phyloP scores from a whole-genome alignment of 2,797 vertebrate species.

The Lophotriccus pileatus region DNA sequence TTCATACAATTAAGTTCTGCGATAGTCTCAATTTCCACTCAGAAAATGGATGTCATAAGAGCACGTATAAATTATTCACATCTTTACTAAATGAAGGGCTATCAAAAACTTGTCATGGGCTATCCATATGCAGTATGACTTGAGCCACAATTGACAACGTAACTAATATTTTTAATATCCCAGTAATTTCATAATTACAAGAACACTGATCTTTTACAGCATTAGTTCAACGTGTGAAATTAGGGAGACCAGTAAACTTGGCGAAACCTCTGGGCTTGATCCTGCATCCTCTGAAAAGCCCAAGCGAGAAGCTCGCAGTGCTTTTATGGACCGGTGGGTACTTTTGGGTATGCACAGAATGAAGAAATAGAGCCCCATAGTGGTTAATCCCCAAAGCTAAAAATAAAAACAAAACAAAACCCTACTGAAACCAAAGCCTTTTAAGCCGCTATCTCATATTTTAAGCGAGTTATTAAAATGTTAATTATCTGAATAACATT shows the following conservation, averaged over 20 bases:
- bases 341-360: constrained; percentile 54
- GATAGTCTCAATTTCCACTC: constrained; percentile 36
- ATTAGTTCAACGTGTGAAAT: not conserved
- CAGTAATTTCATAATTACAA: constrained; percentile 61
- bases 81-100: constrained; percentile 61
- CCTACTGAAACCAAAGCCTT: constrained; percentile 71
- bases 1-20: constrained; percentile 56
- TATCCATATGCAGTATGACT: constrained; percentile 59
- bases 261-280: not conserved
- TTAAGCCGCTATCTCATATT: constrained; percentile 82
- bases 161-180: constrained; percentile 72
- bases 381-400: constrained; percentile 67
- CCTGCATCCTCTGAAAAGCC: not conserved
- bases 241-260: constrained; percentile 13
- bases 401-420: constrained; percentile 70
- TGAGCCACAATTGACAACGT: constrained; percentile 59
- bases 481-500: constrained; percentile 32
- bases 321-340: constrained; percentile 41
- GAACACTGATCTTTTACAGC: not conserved
- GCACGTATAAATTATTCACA: constrained; percentile 63
- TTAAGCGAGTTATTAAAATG: constrained; percentile 76
- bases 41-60: constrained; percentile 55
- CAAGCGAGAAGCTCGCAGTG: not conserved
- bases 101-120: constrained; percentile 70
- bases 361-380: constrained; percentile 61